Evolutionary conservation across 2,113 vertebrate genomes (phyloP), one percentile per base, ranked within the genome.

Genomic region (human (Homo sapiens)): DNA sequence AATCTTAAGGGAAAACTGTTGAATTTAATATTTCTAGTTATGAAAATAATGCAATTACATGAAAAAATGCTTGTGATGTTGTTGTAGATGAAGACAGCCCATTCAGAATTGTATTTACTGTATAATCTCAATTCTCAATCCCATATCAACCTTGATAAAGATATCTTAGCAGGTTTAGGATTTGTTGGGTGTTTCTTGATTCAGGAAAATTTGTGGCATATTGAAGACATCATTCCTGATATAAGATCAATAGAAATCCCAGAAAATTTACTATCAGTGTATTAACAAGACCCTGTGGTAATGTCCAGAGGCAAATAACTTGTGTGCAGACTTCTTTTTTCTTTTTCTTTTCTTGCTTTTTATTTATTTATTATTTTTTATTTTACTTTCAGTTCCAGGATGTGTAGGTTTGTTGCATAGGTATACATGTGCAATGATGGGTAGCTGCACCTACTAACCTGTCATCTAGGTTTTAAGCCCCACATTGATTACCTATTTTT

Each of bases 61-160:
- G 59, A 79, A 94, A 94, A 93, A 75, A 43, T 84, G 17, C 11
- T 57, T 94, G 40, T 68, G 35, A 57, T 84, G 72, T 55, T 66
- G 17, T 80, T 48, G 35, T 45, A 81, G 38, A 40, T 89, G 13
- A 68, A 68, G 57, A 79, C 32, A 70, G 9, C 22, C n/a, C 40
- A 89, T 61, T 82, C 4, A 86, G 94, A 96, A 75, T 38, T 81
- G 18, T 52, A 86, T 89, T 94, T 87, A 18, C 23, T 86, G 50
- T 72, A 5, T 92, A 27, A 73, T 75, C 5, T 80, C 48, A 85
- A 75, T 22, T 87, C 3, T 94, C 45, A 94, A 55, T 43, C 82
- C 27, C 66, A 35, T 66, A 93, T 50, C 52, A 93, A 70, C 43
- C 18, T 86, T 93, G 30, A 17, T 82, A 96, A 95, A 12, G n/a